Conservation (phyloP, 1,140 invertebrate genomes). For the Parasteatoda tepidariorum region DNA sequence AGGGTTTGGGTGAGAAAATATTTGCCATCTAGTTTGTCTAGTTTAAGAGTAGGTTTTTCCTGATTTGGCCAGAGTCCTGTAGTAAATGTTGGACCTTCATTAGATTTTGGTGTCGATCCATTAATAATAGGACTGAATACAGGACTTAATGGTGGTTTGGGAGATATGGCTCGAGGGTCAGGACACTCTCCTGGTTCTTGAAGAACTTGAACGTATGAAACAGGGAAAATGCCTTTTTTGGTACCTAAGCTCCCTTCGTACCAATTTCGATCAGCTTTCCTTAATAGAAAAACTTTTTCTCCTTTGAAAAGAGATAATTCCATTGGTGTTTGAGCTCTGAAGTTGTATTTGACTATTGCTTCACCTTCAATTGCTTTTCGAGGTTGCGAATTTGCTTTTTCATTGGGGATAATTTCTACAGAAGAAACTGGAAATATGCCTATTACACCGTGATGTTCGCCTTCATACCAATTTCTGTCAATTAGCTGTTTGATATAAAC, state of each 20-base stretch:
- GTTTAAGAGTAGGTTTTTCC: conserved; percentile 30
- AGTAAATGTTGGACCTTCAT: conserved; percentile 30
- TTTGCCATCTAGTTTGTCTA: conserved; percentile 24
- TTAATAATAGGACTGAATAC: conserved; percentile 36
- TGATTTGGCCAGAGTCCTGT: conserved; percentile 25
- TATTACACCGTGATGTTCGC: conserved; percentile 88
- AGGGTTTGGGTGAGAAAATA: conserved; percentile 76
- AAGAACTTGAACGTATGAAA: conserved; percentile 86
- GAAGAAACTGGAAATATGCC: conserved; percentile 92
- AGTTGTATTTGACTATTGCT: conserved; percentile 90
- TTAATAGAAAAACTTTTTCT: conserved; percentile 83
- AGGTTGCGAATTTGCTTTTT: conserved; percentile 75
- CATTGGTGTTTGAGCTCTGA: conserved; percentile 87
- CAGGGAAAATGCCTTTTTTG: conserved; percentile 88
- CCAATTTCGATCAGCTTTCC: conserved; percentile 92
- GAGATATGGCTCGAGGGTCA: conserved; percentile 32
- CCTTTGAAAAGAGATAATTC: conserved; percentile 90
- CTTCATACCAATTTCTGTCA: conserved; percentile 95
- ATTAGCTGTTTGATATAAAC: conserved; percentile 88
- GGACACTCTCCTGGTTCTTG: conserved; percentile 73
- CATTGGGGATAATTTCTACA: conserved; percentile 88
- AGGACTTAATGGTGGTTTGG: conserved; percentile 44
- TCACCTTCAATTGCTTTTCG: conserved; percentile 84
- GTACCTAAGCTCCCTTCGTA: conserved; percentile 88
- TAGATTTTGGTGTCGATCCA: conserved; percentile 36